Conservation (phyloP, 2,797 vertebrate genomes). For the Lacerta viridis region DNA sequence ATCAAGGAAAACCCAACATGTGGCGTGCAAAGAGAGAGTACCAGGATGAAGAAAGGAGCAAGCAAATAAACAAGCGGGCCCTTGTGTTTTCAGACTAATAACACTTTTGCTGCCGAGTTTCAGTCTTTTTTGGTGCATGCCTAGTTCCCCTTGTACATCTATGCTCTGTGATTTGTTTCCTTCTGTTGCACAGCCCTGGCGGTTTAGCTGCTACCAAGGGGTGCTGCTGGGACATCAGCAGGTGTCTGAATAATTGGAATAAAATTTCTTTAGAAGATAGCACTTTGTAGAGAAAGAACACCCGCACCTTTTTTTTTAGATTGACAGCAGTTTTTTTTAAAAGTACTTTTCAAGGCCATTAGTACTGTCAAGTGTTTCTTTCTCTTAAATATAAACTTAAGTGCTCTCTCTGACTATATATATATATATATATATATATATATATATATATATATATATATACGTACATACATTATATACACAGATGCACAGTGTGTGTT, state of each 20-base stretch:
- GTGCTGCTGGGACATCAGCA: conserved; percentile 72
- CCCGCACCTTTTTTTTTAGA: conserved; percentile 33
- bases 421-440: too few relatives aligned
- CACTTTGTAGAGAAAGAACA: conserved; percentile 57
- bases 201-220: conserved; percentile 63
- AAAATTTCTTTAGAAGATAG: conserved; percentile 62
- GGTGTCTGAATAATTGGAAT: conserved; percentile 77
- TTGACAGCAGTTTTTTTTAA: conserved; percentile 39
- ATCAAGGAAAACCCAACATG: conserved; percentile 74
- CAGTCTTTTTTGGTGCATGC: conserved; percentile 59
- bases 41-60: conserved; percentile 62
- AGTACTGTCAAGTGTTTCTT: conserved; percentile 41
- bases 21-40: conserved; percentile 57
- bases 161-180: conserved; percentile 74
- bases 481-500: neutral
- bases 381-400: conserved; percentile 64
- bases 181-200: conserved; percentile 62
- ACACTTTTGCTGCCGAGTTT: conserved; percentile 64
- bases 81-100: conserved; percentile 68
- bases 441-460: too few relatives aligned
- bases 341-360: conserved; percentile 55
- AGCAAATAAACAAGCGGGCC: conserved; percentile 71
- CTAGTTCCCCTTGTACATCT: conserved; percentile 68
- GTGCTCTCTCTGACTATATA: neutral
- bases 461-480: neutral